Conservation (phyloP, 1,140 invertebrate species). For the Druon quercuslanigerum region DNA sequence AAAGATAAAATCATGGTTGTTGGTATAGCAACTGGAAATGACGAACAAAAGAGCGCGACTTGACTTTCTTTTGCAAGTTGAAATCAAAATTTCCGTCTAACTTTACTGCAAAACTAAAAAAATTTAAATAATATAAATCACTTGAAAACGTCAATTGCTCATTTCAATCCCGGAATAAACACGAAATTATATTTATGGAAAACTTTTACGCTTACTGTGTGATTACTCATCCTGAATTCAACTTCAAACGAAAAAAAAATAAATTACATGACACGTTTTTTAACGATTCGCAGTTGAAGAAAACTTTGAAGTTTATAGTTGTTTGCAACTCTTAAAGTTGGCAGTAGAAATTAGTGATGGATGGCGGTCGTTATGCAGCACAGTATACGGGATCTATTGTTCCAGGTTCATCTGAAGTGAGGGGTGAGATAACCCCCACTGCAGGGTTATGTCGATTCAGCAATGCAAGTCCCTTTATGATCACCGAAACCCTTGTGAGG, state of each 20-base stretch:
- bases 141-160: neutral
- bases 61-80: constrained; percentile 1
- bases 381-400: constrained; percentile 34
- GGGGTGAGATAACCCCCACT: constrained; percentile 39
- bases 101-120: constrained; percentile 26
- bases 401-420: constrained; percentile 34
- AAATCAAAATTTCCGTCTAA: constrained; percentile 34
- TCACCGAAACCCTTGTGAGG: constrained; percentile 61
- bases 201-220: constrained; percentile 29
- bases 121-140: neutral
- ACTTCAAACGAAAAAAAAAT: constrained; percentile 39
- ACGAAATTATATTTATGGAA: constrained; percentile 30
- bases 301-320: neutral
- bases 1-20: neutral
- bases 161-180: constrained; percentile 16
- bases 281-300: neutral
- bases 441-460: constrained; percentile 41
- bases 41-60: neutral
- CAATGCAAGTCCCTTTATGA: constrained; percentile 50
- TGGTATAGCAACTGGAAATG: constrained; percentile 20
- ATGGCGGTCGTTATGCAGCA: constrained; percentile 35
- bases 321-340: neutral
- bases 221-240: constrained; percentile 20
- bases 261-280: constrained; percentile 32
- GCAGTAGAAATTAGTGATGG: constrained; percentile 36